Conservation (phyloP, 2,888 invertebrate species). For the Drosophila sordidula region DNA sequence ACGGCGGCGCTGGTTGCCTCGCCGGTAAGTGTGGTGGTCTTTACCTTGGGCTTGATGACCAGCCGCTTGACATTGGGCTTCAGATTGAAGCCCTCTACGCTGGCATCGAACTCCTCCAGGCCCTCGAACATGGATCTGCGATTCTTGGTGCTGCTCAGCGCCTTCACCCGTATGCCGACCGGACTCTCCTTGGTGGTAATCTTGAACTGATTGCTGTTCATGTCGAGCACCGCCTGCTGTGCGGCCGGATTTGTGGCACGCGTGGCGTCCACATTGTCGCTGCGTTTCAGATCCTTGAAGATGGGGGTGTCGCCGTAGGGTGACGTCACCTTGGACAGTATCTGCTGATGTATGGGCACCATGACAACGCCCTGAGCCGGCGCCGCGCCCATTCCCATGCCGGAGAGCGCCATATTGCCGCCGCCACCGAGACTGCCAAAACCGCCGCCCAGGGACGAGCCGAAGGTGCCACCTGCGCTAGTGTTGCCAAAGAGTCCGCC, state of each 20-base stretch:
- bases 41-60: constrained; percentile 87
- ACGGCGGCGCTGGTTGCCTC: neutral
- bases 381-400: constrained; percentile 58
- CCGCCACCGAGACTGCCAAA: constrained; percentile 57
- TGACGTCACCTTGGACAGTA: constrained; percentile 90
- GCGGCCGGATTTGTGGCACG: constrained; percentile 91
- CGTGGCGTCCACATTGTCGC: constrained; percentile 87
- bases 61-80: constrained; percentile 91
- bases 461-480: constrained; percentile 74
- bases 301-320: constrained; percentile 96
- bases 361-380: constrained; percentile 77
- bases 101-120: constrained; percentile 91
- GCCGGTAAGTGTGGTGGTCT: constrained; percentile 8
- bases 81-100: constrained; percentile 86
- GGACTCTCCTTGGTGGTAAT: constrained; percentile 86
- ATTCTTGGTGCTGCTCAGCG: constrained; percentile 77
- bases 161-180: constrained; percentile 86
- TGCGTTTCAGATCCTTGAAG: constrained; percentile 89
- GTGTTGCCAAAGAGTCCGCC: constrained; percentile 28
- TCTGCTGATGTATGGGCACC: constrained; percentile 89
- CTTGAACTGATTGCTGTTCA: constrained; percentile 86
- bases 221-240: constrained; percentile 88
- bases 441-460: constrained; percentile 56
- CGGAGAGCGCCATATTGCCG: constrained; percentile 37
- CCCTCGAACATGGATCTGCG: constrained; percentile 94